These are phyloP conservation scores for Dryococelus australis DNA, from an alignment of 2,888 invertebrate genomes.

Conservation along the genomic window DNA sequence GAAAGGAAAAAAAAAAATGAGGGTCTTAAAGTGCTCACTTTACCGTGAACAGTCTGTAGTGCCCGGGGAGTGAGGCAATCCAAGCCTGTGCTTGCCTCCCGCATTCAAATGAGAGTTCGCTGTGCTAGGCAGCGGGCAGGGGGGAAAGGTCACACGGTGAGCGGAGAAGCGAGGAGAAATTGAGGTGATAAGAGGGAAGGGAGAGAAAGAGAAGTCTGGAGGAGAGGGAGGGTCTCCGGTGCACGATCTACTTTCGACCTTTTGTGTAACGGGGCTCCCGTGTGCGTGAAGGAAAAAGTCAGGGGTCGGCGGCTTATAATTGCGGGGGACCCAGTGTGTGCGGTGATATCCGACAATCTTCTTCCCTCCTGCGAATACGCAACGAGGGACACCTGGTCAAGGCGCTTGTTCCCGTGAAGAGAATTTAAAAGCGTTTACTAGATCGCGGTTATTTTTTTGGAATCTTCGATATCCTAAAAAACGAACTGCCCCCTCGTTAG, in stretches of 20 bases:
- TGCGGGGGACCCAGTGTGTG: background rate
- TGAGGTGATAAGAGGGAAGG: background rate
- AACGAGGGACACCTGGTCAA: too few species aligned
- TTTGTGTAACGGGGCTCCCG: conserved; percentile 16
- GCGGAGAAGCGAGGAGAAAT: background rate
- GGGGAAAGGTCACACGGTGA: background rate
- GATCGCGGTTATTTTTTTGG: too few species aligned
- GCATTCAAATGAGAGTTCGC: background rate
- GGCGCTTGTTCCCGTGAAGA: too few species aligned
- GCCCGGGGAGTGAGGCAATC: background rate
- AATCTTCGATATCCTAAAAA: too few species aligned
- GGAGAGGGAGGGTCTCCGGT: background rate
- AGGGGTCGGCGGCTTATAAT: background rate
- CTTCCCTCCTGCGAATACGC: too few species aligned
- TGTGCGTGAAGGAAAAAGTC: background rate
- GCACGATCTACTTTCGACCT: conserved; percentile 8
- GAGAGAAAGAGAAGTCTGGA: background rate
- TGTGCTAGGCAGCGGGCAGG: background rate
- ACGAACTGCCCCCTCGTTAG: too few species aligned
- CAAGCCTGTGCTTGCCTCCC: background rate
- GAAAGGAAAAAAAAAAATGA: too few species aligned
- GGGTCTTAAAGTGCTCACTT: too few species aligned
- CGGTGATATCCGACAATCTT: too few species aligned
- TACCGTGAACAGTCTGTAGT: too few species aligned
- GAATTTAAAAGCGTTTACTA: too few species aligned